Evolutionary conservation across 2,888 invertebrate species (phyloP).

Genomic region (Biston stratarius): DNA sequence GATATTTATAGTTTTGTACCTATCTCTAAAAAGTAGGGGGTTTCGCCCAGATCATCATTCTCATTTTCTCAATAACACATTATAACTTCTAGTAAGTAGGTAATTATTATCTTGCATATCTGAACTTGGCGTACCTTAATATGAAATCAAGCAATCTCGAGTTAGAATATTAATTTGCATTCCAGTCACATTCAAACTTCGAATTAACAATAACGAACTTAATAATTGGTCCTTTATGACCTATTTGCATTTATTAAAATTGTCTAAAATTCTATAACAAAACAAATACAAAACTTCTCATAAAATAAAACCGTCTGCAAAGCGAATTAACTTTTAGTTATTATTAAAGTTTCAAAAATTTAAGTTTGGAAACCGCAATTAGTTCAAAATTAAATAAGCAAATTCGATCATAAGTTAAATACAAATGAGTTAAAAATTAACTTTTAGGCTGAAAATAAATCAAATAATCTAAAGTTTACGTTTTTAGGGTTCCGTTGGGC

Average conservation of each 20-base stretch:
- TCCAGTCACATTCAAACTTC: slow-evolving; percentile 17
- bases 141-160: slow-evolving; percentile 14
- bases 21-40: no score
- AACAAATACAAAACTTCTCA: background rate
- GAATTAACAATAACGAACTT: slow-evolving; percentile 25
- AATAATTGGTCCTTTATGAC: slow-evolving; percentile 28
- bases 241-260: slow-evolving; percentile 23
- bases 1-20: no score
- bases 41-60: no score
- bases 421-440: background rate
- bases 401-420: slow-evolving; percentile 2
- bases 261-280: slow-evolving; percentile 4
- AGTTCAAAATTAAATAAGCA: slow-evolving; percentile 10
- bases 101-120: background rate
- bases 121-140: background rate
- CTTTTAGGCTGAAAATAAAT: background rate
- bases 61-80: no score
- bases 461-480: background rate
- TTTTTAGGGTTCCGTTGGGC: background rate
- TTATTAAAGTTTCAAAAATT: slow-evolving; percentile 22
- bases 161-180: slow-evolving; percentile 23
- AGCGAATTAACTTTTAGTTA: slow-evolving; percentile 12
- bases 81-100: background rate
- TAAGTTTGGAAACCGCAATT: slow-evolving; percentile 4
- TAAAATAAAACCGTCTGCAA: slow-evolving; percentile 1